Percentiles rank a stretch among this genome's conserved stretches.
Evolutionary conservation across 2,888 invertebrate species (phyloP).

Genomic region (Microplitis manilae): DNA sequence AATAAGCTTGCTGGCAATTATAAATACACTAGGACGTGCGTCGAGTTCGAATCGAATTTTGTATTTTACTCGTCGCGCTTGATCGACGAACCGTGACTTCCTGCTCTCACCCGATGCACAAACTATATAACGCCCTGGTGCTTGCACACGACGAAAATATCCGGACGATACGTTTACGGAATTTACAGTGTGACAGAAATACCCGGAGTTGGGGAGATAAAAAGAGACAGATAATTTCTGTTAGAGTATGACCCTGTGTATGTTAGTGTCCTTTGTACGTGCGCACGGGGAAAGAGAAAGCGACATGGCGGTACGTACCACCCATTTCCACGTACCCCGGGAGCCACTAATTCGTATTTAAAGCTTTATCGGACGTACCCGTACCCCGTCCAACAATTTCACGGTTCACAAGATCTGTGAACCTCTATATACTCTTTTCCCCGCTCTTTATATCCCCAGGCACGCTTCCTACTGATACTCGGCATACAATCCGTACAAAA

Average conservation of each 20-base stretch:
- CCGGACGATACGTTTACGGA: constrained; percentile 32
- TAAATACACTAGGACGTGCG: constrained; percentile 45
- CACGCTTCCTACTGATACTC: background rate
- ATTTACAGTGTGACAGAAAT: constrained; percentile 5
- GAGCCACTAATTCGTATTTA: constrained; percentile 68
- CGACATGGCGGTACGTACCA: constrained; percentile 30
- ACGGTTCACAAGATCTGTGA: constrained; percentile 60
- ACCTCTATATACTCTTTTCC: constrained; percentile 48
- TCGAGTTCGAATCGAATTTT: constrained; percentile 47
- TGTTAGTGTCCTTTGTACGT: constrained; percentile 1
- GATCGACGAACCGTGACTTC: constrained; percentile 44
- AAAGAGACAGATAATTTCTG: background rate
- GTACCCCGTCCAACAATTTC: constrained; percentile 65
- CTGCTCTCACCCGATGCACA: constrained; percentile 33
- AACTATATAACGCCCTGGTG: constrained; percentile 26
- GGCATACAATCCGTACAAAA: background rate
- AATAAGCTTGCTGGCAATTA: constrained; percentile 43
- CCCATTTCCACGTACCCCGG: constrained; percentile 41
- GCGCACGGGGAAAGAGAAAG: constrained; percentile 19
- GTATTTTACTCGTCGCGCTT: constrained; percentile 46
- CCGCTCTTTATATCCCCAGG: background rate
- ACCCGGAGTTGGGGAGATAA: background rate
- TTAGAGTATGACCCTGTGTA: background rate
- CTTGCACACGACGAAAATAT: constrained; percentile 37
- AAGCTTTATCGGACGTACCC: constrained; percentile 64